A percentile compares a stretch with the other conserved stretches of the same genome.
Conservation (phyloP, 2,888 invertebrate genomes). For the Nomada ferruginata region DNA sequence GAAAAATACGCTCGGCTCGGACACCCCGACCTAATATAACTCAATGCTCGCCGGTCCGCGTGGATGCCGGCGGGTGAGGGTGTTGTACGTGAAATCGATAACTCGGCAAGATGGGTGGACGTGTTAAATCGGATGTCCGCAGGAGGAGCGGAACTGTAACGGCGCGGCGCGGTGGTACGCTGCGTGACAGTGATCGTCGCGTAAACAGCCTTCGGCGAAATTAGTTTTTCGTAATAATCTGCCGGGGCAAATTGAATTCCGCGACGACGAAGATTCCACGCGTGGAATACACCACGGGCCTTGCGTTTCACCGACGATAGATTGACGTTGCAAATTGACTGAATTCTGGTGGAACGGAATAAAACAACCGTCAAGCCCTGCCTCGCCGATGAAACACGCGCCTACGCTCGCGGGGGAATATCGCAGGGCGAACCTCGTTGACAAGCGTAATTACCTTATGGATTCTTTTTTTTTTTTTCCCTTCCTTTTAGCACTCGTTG, state of each 20-base stretch:
- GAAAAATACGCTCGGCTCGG: background rate
- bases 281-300: background rate
- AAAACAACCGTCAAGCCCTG: background rate
- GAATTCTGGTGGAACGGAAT: background rate
- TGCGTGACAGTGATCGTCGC: constrained; percentile 10
- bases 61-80: background rate
- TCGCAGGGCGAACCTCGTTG: background rate
- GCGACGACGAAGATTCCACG: background rate
- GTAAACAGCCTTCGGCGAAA: constrained; percentile 32
- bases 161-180: background rate
- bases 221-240: constrained; percentile 37
- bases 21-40: constrained; percentile 23
- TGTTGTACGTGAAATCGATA: constrained; percentile 48
- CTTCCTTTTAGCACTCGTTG: too few species aligned
- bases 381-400: background rate
- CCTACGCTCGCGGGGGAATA: background rate
- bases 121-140: constrained; percentile 50
- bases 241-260: constrained; percentile 22
- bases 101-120: constrained; percentile 45
- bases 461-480: constrained; percentile 1
- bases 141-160: constrained; percentile 10
- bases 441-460: background rate
- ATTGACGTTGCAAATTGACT: constrained; percentile 34
- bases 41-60: constrained; percentile 16
- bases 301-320: background rate